Evolutionary conservation across 2,113 vertebrate species (phyloP), one percentile per base, ranked within the genome.

Genomic region (Osmerus eperlanus): DNA sequence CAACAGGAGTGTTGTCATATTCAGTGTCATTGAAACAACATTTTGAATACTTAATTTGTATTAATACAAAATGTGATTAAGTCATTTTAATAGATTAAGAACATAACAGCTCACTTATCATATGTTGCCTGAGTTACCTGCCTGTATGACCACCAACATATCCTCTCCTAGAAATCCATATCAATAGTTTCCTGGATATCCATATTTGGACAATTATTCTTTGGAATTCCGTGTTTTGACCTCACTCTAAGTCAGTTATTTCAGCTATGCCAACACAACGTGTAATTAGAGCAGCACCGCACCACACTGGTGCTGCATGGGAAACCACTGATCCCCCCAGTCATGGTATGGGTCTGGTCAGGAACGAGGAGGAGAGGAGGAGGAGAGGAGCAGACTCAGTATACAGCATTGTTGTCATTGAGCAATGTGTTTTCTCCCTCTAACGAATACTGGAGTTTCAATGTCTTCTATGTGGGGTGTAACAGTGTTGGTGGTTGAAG

Each of bases 251-350:
- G 23, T 29, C 52, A 15, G 69, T 53, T 13, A 87, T 83, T 89
- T 78, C 54, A 63, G 61, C 74, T 52, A 13, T 81, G 66, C 36
- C 76, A 70, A 80, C 66, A 75, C 79, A 83, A 82, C 84, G 62
- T 86, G 83, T 83, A 89, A 90, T 90, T 89, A 90, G 70, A 67
- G 71, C 79, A 80, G 75, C 85, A 88, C 78, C 86, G 85, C 85
- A 77, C 65, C 74, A 73, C 83, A 88, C 84, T 85, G 73, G 25
- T 28, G 25, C 25, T 28, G 25, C 25, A 28, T 28, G 25, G 76
- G 66, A 80, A 79, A 86, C 82, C 87, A 85, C 79, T 85, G 81
- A 78, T 28, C 25, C 25, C 78, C 64, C 78, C 67, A 68, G 71
- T 68, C 60, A 61, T 32, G 73, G 70, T 58, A 76, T 65, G 62